Base-by-base conservation (phyloP, 2,888 invertebrate genomes). In the Limnephilus rhombicus region DNA sequence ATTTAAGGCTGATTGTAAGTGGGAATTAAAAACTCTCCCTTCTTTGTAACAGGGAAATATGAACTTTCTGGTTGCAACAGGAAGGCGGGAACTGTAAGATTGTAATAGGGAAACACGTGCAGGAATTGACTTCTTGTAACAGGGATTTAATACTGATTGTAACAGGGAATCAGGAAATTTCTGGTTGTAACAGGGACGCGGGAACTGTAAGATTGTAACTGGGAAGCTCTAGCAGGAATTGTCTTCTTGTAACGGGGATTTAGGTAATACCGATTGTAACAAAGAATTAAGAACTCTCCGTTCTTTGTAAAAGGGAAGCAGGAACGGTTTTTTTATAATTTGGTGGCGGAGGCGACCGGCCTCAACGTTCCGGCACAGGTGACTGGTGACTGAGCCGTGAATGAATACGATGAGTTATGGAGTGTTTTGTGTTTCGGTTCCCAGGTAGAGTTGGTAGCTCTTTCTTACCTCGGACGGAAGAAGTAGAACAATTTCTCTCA, bases 401-500 rank as follows among this genome's bases (percentile, higher is more conserved):
- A 53, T 53, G 53, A 53, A 18, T 53, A 18, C 53, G 53, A 53
- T 18, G 68, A 68, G n/a, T 68, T 24, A 68, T 68, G 68, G 24
- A 68, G 68, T 68, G 68, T 68, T 68, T 24, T 68, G 68, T 68
- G 68, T n/a, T 68, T 68, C 68, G 24, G 68, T 68, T 68, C 11
- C 68, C 68, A 68, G 68, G 68, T n/a, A 68, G 9, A 68, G 24
- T 7, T 68, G 18, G 68, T 68, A 68, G 24, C 68, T 68, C 68
- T 68, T 68, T 68, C 68, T 68, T 68, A 68, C 24, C 24, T 68
- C 85, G 12, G 45, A 5, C 85, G 85, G 31, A n/a, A 18, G 53
- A 53, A 87, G 87, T 87, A 53, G 87, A 49, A 53, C 87, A 87
- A 87, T 87, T 87, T 87, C 87, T 87, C 87, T 49, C 87, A 53